Conservation (phyloP, 2,888 invertebrate genomes). For the Phortica okadai region DNA sequence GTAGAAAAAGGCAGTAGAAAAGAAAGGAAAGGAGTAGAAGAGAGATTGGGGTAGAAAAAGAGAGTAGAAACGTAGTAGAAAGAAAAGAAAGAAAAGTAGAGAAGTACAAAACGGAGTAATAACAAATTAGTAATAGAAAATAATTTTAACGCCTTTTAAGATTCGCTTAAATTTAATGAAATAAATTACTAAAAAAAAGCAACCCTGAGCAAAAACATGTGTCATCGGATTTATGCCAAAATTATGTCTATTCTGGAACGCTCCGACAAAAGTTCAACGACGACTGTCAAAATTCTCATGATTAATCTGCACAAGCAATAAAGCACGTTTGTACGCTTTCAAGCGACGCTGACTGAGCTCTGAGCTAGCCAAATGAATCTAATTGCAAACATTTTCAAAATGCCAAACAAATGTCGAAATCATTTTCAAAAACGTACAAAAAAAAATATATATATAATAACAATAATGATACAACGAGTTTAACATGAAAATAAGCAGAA, state of each 20-base stretch:
- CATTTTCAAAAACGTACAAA: conserved; percentile 27
- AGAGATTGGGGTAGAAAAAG: too few species aligned
- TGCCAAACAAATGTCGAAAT: conserved; percentile 57
- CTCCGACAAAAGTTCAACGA: not conserved
- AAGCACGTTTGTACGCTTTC: not conserved
- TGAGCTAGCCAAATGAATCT: conserved; percentile 46
- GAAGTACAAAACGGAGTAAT: too few species aligned
- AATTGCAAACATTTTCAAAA: conserved; percentile 62
- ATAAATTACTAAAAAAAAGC: not conserved
- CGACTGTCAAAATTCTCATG: conserved; percentile 9
- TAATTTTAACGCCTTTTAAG: too few species aligned
- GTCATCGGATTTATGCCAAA: not conserved
- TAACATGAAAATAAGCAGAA: not conserved
- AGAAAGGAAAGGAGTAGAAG: too few species aligned
- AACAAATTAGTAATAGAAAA: too few species aligned
- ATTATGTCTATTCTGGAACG: not conserved
- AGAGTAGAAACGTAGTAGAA: too few species aligned
- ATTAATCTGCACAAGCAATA: conserved; percentile 10
- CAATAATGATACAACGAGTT: conserved; percentile 12
- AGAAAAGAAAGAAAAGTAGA: too few species aligned
- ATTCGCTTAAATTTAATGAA: too few species aligned
- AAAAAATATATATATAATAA: not conserved
- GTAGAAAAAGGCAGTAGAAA: too few species aligned
- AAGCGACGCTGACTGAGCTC: not conserved
- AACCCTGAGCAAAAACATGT: not conserved